A percentile compares a stretch with the other conserved stretches of the same genome.
These are phyloP conservation scores for Bradypodion pumilum DNA, from an alignment of 2,797 vertebrate species.

Conservation along the genomic window DNA sequence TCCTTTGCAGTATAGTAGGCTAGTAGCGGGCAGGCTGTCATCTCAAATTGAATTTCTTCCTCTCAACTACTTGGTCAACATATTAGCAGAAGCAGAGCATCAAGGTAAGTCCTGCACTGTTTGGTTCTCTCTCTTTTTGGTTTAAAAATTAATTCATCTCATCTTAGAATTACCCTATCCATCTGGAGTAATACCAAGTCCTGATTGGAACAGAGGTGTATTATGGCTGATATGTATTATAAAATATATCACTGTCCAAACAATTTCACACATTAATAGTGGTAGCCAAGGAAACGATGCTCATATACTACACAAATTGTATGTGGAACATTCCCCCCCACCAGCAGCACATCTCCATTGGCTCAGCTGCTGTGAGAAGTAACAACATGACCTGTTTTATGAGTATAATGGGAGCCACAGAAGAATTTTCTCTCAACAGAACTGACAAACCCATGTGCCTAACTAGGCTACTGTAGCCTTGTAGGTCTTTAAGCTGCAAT, in stretches of 20 bases:
- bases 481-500: not conserved
- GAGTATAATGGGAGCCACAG: not conserved
- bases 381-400: not conserved
- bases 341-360: not conserved
- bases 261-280: not conserved
- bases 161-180: not conserved
- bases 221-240: not conserved
- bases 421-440: not conserved
- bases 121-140: not conserved
- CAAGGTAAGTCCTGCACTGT: constrained; percentile 66
- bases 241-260: not conserved
- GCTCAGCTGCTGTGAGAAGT: not conserved
- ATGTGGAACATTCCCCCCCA: not conserved
- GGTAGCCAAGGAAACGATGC: not conserved
- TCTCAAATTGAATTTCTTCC: constrained; percentile 78
- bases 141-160: not conserved
- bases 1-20: constrained; percentile 68
- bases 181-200: not conserved
- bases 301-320: not conserved
- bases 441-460: not conserved
- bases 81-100: constrained; percentile 77
- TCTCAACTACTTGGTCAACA: constrained; percentile 81
- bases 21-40: constrained; percentile 56
- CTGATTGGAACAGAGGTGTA: not conserved
- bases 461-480: not conserved